Evolutionary conservation across 2,113 vertebrate species (phyloP).

Genomic region (Mustela nigripes): DNA sequence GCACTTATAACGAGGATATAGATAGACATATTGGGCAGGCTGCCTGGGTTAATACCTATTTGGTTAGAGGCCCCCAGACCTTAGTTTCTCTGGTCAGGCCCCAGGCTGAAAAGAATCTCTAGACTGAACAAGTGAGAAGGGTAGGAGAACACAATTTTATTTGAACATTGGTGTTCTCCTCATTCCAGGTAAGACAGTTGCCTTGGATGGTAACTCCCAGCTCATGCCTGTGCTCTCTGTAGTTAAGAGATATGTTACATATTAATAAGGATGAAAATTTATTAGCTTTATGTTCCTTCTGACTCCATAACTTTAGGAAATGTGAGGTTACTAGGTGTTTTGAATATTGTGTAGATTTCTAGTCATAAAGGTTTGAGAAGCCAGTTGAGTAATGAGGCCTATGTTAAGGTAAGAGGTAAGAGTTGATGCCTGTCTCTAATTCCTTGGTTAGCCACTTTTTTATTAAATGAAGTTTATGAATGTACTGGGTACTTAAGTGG

Average conservation of each 20-base stretch:
- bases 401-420: background rate
- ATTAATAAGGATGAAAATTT: slow-evolving; percentile 33
- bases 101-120: slow-evolving; percentile 7
- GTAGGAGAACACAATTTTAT: background rate
- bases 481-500: background rate
- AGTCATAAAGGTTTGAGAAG: slow-evolving; percentile 44
- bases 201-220: background rate
- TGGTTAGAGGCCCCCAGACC: background rate
- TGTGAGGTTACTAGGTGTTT: slow-evolving; percentile 29
- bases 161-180: background rate
- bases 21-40: background rate
- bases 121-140: background rate
- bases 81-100: background rate
- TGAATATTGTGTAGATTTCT: slow-evolving; percentile 50
- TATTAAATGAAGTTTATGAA: background rate
- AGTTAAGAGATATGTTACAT: slow-evolving; percentile 51
- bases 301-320: slow-evolving; percentile 3
- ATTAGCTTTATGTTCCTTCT: slow-evolving; percentile 30
- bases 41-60: background rate
- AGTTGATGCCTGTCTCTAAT: background rate
- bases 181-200: background rate
- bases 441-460: background rate
- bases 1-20: background rate
- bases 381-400: background rate
- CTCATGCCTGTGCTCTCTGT: background rate